Base-by-base conservation (phyloP, 2,797 vertebrate genomes). In the Amazona finschi region DNA sequence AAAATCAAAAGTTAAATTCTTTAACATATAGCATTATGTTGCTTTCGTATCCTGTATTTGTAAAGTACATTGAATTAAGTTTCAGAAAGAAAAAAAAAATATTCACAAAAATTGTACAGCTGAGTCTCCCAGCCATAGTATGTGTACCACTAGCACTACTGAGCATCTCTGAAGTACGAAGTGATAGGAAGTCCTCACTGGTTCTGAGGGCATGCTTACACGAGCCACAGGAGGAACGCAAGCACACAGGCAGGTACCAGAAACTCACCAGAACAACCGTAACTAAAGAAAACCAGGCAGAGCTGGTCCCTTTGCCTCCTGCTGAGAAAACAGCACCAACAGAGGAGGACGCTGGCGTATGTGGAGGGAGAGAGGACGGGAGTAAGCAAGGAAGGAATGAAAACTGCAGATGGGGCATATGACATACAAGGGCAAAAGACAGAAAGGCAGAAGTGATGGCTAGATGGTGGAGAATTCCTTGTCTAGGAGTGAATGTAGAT, bases 61-160 rank as follows among this genome's bases (percentile, higher is more conserved):
- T 50, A 31, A 72, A 88, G 28, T 9, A 47, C 11, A 30, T 0
- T 15, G 16, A 64, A 60, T n/a, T 18, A n/a, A n/a, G 11, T 78
- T 83, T 79, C 58, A 70, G 20, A 81, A 58, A 0, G 2, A 84
- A 46, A 43, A 36, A 55, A 50, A 65, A 52, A 75, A 22, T 5
- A 10, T 55, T 65, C 10, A 14, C 4, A 14, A n/a, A 31, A 31
- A 62, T 7, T 9, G 13, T 30, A 49, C 21, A 61, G 31, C 13
- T 55, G 38, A 58, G 39, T 36, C 22, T 79, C 47, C 25, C n/a
- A 50, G 28, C 15, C 44, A 24, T 3, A 7, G 20, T 4, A 31
- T 1, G 14, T 1, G 0, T 18, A n/a, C 20, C 69, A 39, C 13
- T 24, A 61, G 60, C 50, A 72, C 6, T 3, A 72, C 1, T 1